Evolutionary conservation across 2,797 vertebrate genomes (phyloP).

Genomic region (Aratinga solstitialis): DNA sequence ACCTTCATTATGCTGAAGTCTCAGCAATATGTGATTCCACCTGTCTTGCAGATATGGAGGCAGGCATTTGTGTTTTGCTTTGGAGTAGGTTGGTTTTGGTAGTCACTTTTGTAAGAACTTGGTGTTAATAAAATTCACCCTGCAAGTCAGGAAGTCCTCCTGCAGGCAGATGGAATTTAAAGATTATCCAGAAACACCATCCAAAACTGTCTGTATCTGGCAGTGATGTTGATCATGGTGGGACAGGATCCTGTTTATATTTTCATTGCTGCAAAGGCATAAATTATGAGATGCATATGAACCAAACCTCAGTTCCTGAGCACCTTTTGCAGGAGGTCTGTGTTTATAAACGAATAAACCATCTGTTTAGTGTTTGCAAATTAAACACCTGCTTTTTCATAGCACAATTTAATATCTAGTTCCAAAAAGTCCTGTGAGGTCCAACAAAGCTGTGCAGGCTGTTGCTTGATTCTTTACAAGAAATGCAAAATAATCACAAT

Average conservation of each 20-base stretch:
- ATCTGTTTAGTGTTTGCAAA: constrained; percentile 38
- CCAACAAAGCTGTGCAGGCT: not conserved
- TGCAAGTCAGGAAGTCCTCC: constrained; percentile 54
- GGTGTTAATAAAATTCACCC: constrained; percentile 29
- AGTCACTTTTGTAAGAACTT: not conserved
- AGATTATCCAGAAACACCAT: constrained; percentile 40
- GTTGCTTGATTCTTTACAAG: not conserved
- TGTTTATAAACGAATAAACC: constrained; percentile 25
- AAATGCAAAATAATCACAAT: not conserved
- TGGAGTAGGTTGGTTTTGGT: not conserved
- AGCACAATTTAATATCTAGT: constrained; percentile 21
- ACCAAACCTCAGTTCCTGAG: not conserved
- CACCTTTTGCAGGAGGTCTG: constrained; percentile 3
- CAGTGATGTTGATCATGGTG: not conserved
- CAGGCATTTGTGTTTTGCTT: constrained; percentile 1
- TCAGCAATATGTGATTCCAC: not conserved
- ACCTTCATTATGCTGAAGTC: not conserved
- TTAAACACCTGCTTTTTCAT: constrained; percentile 26
- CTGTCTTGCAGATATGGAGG: not conserved
- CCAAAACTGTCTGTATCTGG: constrained; percentile 10
- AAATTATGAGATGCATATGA: not conserved
- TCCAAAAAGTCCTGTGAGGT: not conserved
- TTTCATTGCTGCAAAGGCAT: not conserved
- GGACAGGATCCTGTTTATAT: constrained; percentile 38
- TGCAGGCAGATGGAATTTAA: constrained; percentile 50